Evolutionary conservation across 2,113 vertebrate genomes (phyloP).

Genomic region (Copsychus sechellarum): DNA sequence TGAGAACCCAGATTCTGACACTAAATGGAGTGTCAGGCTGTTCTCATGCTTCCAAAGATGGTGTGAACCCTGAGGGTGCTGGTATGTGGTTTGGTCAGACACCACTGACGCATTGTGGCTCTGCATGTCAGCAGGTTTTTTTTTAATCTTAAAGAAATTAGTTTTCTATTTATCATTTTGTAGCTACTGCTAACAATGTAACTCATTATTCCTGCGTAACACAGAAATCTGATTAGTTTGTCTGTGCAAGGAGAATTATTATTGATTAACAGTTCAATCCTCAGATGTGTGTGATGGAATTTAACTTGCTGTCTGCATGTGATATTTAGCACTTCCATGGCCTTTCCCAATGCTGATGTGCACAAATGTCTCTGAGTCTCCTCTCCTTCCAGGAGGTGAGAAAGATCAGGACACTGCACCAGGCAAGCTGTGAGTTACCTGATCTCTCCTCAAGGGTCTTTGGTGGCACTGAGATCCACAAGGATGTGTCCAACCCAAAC

Average conservation of each 20-base stretch:
- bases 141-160: not conserved
- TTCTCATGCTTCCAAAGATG: not conserved
- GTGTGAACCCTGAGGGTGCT: not conserved
- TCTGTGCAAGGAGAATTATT: not conserved
- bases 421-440: not conserved
- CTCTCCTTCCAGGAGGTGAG: not conserved
- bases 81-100: not conserved
- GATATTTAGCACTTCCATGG: not conserved
- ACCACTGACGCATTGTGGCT: not conserved
- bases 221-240: not conserved
- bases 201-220: not conserved
- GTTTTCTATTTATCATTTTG: not conserved
- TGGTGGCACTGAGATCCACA: not conserved
- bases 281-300: not conserved
- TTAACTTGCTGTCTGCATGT: not conserved
- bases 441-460: not conserved
- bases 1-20: not conserved
- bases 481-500: not conserved
- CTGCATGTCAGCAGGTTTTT: not conserved
- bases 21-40: not conserved
- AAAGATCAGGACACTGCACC: not conserved
- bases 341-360: accelerated
- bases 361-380: not conserved
- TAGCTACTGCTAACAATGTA: not conserved
- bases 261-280: not conserved